Conservation (phyloP, 2,797 vertebrate species). For the Remorina albescens region DNA sequence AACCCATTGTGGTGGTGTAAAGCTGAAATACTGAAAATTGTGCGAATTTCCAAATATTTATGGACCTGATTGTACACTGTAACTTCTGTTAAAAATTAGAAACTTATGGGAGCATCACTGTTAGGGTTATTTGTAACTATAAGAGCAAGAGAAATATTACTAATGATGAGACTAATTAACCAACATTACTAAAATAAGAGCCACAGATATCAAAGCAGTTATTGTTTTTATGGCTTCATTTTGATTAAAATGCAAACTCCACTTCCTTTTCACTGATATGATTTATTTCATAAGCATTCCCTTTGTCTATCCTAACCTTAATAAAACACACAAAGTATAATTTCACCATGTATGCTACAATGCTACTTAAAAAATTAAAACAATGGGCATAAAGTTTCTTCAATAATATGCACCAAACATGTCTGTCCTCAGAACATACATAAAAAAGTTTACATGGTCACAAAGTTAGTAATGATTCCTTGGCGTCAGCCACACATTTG, state of each 20-base stretch:
- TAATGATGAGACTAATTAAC: too few relatives aligned
- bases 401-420: conserved; percentile 2
- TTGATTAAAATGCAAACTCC: background rate
- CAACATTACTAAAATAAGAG: background rate
- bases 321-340: conserved; percentile 52
- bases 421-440: background rate
- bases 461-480: conserved; percentile 11
- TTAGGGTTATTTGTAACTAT: too few relatives aligned
- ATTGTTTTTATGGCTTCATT: background rate
- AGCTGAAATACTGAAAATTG: too few relatives aligned
- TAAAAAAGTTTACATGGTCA: conserved; percentile 10
- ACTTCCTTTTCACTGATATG: background rate
- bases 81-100: too few relatives aligned
- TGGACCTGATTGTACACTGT: too few relatives aligned
- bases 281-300: conserved; percentile 50
- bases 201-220: background rate
- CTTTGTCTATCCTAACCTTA: conserved; percentile 62
- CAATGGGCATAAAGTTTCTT: conserved; percentile 1
- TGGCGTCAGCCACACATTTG: background rate
- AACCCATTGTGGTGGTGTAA: too few relatives aligned
- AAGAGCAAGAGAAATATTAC: too few relatives aligned
- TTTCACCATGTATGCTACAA: too few relatives aligned
- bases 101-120: too few relatives aligned
- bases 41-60: too few relatives aligned
- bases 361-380: conserved; percentile 34